phyloP scores from a whole-genome alignment of 2,888 invertebrate species.

The Boloria euphrosyne region DNA sequence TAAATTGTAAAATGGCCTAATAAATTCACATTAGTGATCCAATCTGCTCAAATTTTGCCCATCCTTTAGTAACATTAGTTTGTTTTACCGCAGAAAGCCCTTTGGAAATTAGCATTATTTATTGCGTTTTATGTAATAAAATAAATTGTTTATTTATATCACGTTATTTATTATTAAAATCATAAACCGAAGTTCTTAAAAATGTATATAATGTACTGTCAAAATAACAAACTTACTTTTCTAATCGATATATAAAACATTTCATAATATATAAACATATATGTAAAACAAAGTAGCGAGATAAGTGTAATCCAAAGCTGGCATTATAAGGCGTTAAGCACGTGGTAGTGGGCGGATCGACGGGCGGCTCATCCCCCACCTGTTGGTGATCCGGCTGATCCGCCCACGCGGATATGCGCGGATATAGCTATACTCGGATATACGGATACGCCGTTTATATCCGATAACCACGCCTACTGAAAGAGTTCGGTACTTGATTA shows the following conservation, averaged over 20 bases:
- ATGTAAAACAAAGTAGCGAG: neutral
- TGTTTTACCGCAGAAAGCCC: constrained; percentile 56
- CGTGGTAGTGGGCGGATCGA: constrained; percentile 76
- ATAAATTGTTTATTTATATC: neutral
- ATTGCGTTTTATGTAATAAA: constrained; percentile 36
- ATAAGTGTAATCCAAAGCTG: constrained; percentile 18
- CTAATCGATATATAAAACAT: no score
- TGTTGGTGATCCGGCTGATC: constrained; percentile 80
- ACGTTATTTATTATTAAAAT: no score
- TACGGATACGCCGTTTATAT: constrained; percentile 50
- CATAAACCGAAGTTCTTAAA: no score
- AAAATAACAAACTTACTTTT: no score
- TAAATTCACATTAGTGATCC: constrained; percentile 68
- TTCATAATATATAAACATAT: neutral
- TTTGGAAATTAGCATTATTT: constrained; percentile 48
- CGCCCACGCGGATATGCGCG: constrained; percentile 66
- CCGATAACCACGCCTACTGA: constrained; percentile 63
- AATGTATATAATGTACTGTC: no score
- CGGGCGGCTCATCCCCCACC: constrained; percentile 79
- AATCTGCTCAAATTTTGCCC: constrained; percentile 59
- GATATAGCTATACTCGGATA: constrained; percentile 66
- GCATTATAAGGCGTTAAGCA: constrained; percentile 43
- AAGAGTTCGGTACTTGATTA: constrained; percentile 9
- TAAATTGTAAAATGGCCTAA: constrained; percentile 61
- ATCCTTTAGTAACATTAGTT: constrained; percentile 52